A percentile compares a stretch with the other conserved stretches of the same genome.
Evolutionary conservation across 2,797 vertebrate genomes (phyloP).

Genomic region (Pantherophis vulpinus): DNA sequence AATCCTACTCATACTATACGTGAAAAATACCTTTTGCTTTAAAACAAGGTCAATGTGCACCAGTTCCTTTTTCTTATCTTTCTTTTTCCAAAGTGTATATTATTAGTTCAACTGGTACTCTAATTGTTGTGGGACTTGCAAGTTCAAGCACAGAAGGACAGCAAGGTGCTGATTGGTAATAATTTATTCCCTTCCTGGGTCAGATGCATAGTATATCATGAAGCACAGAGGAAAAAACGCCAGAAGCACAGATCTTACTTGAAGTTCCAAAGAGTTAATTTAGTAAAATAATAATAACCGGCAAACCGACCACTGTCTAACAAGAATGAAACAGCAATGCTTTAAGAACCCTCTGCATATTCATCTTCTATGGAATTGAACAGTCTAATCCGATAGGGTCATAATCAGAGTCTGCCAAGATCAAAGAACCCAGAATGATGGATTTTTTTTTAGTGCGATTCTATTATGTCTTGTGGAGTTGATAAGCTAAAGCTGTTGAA

Average conservation of each 20-base stretch:
- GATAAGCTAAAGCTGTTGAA: constrained; percentile 29
- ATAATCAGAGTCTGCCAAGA: not conserved
- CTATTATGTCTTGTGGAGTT: constrained; percentile 9
- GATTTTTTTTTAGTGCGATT: constrained; percentile 28
- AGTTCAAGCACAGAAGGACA: constrained; percentile 31
- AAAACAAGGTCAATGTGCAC: constrained; percentile 17
- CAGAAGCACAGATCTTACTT: not conserved
- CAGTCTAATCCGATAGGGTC: constrained; percentile 2
- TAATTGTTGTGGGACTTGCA: constrained; percentile 18
- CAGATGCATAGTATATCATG: constrained; percentile 6
- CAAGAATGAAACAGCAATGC: not conserved
- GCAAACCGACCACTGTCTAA: not conserved
- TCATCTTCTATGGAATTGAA: constrained; percentile 11
- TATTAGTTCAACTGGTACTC: constrained; percentile 32
- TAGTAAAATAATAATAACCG: not conserved
- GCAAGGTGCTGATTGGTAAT: constrained; percentile 25
- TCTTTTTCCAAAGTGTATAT: constrained; percentile 30
- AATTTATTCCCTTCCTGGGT: not conserved
- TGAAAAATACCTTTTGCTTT: constrained; percentile 25
- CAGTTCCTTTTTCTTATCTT: constrained; percentile 16
- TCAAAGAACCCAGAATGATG: constrained; percentile 20
- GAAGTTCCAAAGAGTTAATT: not conserved
- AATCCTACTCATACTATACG: not conserved
- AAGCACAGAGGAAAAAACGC: not conserved
- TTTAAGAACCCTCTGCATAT: constrained; percentile 24